phyloP scores from a whole-genome alignment of 2,888 invertebrate species.

The Linyphia triangularis region DNA sequence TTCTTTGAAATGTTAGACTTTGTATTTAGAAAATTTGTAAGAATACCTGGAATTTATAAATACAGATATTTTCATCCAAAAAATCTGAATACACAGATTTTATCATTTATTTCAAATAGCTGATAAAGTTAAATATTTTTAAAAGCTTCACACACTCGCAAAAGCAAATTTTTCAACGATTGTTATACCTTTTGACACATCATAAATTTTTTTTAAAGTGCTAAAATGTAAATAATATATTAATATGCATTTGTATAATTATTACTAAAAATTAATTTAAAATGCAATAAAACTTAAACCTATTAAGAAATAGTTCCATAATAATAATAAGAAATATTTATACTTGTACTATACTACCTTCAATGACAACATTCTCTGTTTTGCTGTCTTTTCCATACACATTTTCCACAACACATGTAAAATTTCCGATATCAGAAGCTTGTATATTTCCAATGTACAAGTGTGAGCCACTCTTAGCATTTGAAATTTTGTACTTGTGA shows the following conservation, averaged over 20 bases:
- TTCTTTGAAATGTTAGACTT: too few relatives aligned
- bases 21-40: too few relatives aligned
- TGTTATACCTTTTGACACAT: too few relatives aligned
- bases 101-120: too few relatives aligned
- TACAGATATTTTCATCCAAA: too few relatives aligned
- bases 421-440: conserved; percentile 60
- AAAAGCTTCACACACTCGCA: too few relatives aligned
- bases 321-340: too few relatives aligned
- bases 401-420: conserved; percentile 47
- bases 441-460: conserved; percentile 31
- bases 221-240: background rate
- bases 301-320: background rate
- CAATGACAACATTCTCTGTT: conserved; percentile 26
- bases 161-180: too few relatives aligned
- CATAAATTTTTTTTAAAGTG: background rate
- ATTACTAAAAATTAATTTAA: too few relatives aligned
- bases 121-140: too few relatives aligned
- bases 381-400: conserved; percentile 34
- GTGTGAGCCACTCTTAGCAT: background rate
- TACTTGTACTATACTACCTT: conserved; percentile 34
- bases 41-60: too few relatives aligned
- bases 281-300: background rate
- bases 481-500: conserved; percentile 5
- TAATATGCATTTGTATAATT: background rate
- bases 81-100: too few relatives aligned